These are phyloP conservation scores for Hippasteria phrygiana DNA, from an alignment of 53 echinoderm and acorn worm genomes.

Conservation along the genomic window DNA sequence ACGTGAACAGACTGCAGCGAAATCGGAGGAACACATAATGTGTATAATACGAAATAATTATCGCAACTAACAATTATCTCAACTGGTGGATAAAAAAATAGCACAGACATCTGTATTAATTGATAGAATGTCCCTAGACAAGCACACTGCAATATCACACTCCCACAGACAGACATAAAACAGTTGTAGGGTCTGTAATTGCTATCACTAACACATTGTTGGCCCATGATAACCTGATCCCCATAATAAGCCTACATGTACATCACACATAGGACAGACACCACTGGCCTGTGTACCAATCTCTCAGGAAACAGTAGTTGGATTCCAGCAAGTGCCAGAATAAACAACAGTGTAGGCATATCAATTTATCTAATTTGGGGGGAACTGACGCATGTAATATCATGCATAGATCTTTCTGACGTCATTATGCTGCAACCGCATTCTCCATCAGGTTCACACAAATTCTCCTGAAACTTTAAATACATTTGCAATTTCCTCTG, in stretches of 20 bases:
- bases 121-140: no score
- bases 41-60: no score
- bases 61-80: no score
- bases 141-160: no score
- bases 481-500: background rate
- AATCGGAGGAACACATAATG: no score
- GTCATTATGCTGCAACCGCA: slow-evolving; percentile 9
- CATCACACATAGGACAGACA: background rate
- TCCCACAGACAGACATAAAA: slow-evolving; percentile 3
- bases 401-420: slow-evolving; percentile 15
- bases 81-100: no score
- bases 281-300: background rate
- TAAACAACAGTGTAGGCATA: slow-evolving; percentile 45
- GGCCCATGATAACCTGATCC: background rate
- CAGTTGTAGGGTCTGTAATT: background rate
- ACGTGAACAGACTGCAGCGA: no score
- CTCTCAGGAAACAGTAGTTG: slow-evolving; percentile 49
- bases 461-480: background rate
- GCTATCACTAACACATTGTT: slow-evolving; percentile 14
- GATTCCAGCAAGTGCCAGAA: background rate
- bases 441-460: background rate
- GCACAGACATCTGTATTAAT: no score
- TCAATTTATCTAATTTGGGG: slow-evolving; percentile 56
- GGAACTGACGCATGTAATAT: slow-evolving; percentile 57
- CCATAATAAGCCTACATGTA: background rate